Evolutionary conservation across 2,888 invertebrate species (phyloP), one percentile per base, ranked within the genome.

Genomic region (Orchesella flavescens): DNA sequence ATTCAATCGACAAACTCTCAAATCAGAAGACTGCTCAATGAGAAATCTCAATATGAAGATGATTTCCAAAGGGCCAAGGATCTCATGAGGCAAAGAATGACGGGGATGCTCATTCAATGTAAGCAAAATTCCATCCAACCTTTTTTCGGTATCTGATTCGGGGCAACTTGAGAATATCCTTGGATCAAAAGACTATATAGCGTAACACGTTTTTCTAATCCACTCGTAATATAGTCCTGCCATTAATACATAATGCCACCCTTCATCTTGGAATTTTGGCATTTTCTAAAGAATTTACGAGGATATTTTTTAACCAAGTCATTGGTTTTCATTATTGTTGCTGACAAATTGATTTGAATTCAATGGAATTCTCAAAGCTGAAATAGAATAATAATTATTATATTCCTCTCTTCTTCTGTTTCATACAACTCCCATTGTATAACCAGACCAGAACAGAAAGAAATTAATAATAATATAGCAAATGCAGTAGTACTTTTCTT

Each of bases 1-100:
- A 95, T 98, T 85, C 97, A 98, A 91, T 95, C 96, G 34, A 96
- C 96, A 0, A 97, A 98, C 91, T 95, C 97, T 0, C 97, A 98
- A 89, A 95, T 97, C 9, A 93, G 97, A 13, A 93, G 97, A 72
- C 91, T 98, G 59, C 93, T 95, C 72, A 93, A 92, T 87, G 97
- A 98, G 89, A 97, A 97, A 91, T 92, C 93, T 84, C 93, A 94
- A 85, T 94, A 94, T 88, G 97, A 97, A 90, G 97, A 97, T 86
- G 97, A 98, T 90, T 91, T 97, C 74, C 93, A 94, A 83, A 94
- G 94, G 89, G 95, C 96, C 77, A 95, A 94, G 89, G 96, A 97
- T 89, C 93, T 94, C 88, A 94, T 96, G 91, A 94, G 95, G 89
- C 95, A 94, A 85, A 92, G 95, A 88, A 95, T 97, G 92, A 94